Conservation (phyloP, 2,888 invertebrate genomes). For the Phaedon cochleariae region DNA sequence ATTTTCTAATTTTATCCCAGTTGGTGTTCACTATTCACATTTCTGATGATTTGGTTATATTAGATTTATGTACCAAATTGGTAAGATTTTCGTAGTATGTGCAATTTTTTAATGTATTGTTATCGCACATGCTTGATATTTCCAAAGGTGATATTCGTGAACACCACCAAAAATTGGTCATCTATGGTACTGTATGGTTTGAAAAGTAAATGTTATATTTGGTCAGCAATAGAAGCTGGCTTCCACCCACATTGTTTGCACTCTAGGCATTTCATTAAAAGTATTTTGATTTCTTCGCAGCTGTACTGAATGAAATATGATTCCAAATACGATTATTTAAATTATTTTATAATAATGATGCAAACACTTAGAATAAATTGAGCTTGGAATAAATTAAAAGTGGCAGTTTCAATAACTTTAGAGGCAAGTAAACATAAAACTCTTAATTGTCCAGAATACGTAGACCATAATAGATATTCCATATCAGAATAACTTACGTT, state of each 20-base stretch:
- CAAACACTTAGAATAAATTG: not conserved
- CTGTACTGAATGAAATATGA: slow-evolving; percentile 6
- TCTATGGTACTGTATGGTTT: slow-evolving; percentile 53
- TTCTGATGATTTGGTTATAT: not conserved
- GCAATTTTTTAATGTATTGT: too few relatives aligned
- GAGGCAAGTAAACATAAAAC: slow-evolving; percentile 53
- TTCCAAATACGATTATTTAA: not conserved
- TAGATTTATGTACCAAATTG: not conserved
- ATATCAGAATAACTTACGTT: slow-evolving; percentile 51
- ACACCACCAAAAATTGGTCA: slow-evolving; percentile 32
- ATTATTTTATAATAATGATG: not conserved
- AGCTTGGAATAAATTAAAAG: slow-evolving; percentile 21
- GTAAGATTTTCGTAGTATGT: not conserved
- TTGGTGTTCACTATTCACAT: slow-evolving; percentile 35
- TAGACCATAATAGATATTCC: slow-evolving; percentile 43
- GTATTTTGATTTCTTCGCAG: slow-evolving; percentile 28
- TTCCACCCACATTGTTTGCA: slow-evolving; percentile 91
- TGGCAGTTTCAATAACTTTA: slow-evolving; percentile 43
- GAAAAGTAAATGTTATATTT: slow-evolving; percentile 25
- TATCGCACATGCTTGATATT: too few relatives aligned
- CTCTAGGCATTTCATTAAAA: slow-evolving; percentile 63
- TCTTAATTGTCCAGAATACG: slow-evolving; percentile 33
- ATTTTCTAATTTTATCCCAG: slow-evolving; percentile 4
- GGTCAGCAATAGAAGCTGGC: slow-evolving; percentile 66
- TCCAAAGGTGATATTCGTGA: slow-evolving; percentile 21